Conservation (phyloP, 2,113 vertebrate genomes). For the Campylorhamphus procurvoides region DNA sequence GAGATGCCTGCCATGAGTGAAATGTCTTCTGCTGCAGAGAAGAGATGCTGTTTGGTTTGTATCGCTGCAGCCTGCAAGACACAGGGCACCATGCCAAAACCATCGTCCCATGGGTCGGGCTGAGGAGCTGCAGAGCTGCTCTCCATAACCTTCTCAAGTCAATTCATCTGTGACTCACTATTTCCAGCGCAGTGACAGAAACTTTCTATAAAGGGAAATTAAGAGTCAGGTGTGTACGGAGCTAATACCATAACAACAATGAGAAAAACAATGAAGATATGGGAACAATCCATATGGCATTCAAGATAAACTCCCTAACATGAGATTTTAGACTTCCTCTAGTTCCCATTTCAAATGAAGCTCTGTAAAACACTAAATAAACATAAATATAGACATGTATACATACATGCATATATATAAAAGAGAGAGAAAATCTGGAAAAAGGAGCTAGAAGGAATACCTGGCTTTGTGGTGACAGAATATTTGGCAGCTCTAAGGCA, state of each 20-base stretch:
- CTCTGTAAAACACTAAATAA: neutral
- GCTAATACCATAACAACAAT: neutral
- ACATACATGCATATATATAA: too few species aligned
- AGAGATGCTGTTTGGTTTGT: neutral
- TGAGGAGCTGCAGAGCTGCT: neutral
- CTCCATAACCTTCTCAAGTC: neutral
- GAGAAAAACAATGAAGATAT: neutral
- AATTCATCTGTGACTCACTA: neutral
- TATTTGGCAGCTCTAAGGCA: neutral
- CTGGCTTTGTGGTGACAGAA: neutral
- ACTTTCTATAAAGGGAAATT: neutral
- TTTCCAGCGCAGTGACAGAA: neutral
- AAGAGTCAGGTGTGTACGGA: neutral
- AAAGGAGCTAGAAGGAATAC: neutral
- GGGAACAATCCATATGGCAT: neutral
- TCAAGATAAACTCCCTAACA: neutral
- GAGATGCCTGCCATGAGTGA: neutral
- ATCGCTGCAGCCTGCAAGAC: rapidly evolving
- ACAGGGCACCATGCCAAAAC: rapidly evolving
- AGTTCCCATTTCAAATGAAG: neutral
- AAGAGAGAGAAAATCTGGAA: neutral
- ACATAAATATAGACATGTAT: neutral
- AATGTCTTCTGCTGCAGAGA: neutral
- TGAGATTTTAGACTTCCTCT: neutral
- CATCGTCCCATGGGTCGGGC: rapidly evolving